Evolutionary conservation across 2,888 invertebrate species (phyloP), one percentile per base, ranked within the genome.

Genomic region (Heliconius cydno): DNA sequence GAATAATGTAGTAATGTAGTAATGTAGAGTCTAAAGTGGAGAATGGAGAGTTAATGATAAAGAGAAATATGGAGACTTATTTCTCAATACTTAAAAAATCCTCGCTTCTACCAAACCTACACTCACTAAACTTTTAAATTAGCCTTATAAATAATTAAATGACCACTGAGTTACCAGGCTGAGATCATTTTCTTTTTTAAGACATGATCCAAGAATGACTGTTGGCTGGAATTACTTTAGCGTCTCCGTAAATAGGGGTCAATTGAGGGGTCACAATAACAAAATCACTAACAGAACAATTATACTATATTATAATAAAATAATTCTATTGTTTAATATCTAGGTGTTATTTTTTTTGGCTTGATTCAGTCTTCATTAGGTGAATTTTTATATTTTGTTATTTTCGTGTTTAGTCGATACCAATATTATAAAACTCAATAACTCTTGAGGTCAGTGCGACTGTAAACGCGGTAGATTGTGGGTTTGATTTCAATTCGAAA

Each of bases 171-270:
- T 13, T 6, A 68, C 13, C 2, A 15, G 41, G 15, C 41, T 70
- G 70, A 41, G 3, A 46, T 70, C 28, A 1, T 41, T 70, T 70
- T 70, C 68, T 68, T 70, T 70, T 70, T 46, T 46, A 46, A 41
- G 41, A 70, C 41, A 46, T 41, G 70, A 70, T 70, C 70, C 25
- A 41, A 70, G 15, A 15, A n/a, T 25, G 70, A 41, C 41, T 70
- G 13, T 68, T 68, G 25, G 9, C 12, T 46, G 15, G 28, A 70
- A 70, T 70, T 15, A 70, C 70, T 41, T 70, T 41, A 70, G 25
- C 19, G 70, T 70, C 41, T 70, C 25, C 70, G 25, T 25, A 15
- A 70, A 70, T 70, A 41, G 41, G 19, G 46, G 41, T 70, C 70
- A 70, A 70, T 46, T 70, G 15, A 70, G 2, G 1, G 15, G 41